Evolutionary conservation across 2,797 vertebrate species (phyloP).

Genomic region (Bovichtus diacanthus): DNA sequence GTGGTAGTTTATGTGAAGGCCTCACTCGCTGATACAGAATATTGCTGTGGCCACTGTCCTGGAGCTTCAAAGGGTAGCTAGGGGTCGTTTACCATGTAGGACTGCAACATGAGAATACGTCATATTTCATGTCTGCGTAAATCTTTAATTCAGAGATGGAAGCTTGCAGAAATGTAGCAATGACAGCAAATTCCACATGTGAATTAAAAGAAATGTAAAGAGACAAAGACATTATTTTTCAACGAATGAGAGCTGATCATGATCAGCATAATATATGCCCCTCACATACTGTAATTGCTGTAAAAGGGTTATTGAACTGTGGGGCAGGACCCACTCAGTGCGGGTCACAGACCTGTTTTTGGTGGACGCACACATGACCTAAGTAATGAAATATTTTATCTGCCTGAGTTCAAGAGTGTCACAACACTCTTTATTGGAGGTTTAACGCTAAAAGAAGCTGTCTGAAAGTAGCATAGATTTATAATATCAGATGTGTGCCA

Average conservation of each 20-base stretch:
- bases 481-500: conserved; percentile 15
- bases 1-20: not conserved
- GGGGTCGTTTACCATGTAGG: not conserved
- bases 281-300: not conserved
- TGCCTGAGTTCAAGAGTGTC: conserved; percentile 4
- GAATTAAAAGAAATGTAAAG: not conserved
- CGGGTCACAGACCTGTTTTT: conserved; percentile 1
- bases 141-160: conserved; percentile 9
- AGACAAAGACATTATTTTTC: conserved; percentile 17
- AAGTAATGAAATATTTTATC: conserved; percentile 13
- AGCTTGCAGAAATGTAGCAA: not conserved
- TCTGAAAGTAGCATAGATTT: conserved; percentile 19
- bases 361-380: not conserved
- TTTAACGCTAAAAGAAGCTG: conserved; percentile 6
- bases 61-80: not conserved
- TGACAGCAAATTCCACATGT: not conserved
- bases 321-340: conserved; percentile 4
- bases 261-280: conserved; percentile 10
- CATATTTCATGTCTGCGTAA: not conserved
- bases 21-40: not conserved
- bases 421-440: not conserved
- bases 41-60: not conserved
- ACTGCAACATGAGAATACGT: not conserved
- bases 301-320: conserved; percentile 13
- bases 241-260: not conserved